Base-by-base conservation (phyloP, 2,888 invertebrate species). In the Eristalinus sepulchralis region DNA sequence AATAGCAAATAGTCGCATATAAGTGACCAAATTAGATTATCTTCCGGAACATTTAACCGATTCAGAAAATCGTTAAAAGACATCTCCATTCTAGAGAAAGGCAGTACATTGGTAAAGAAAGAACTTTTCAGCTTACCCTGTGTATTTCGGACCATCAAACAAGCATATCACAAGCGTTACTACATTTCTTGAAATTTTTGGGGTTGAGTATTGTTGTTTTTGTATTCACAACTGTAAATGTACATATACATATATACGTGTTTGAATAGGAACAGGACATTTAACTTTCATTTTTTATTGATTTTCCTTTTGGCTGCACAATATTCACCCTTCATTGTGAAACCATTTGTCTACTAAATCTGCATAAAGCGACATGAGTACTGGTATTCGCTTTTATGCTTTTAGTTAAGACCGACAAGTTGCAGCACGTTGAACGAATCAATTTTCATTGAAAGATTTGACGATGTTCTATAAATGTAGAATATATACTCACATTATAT, bases 1-100 rank as follows among this genome's bases (percentile, higher is more conserved):
- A 90, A 90, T 89, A 88, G 88, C 90, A 89, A 90, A 90, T 90
- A 89, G 90, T 90, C 91, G 91, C 91, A 92, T 91, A 91, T 91
- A 91, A 91, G 92, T 91, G 92, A 91, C 91, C 92, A 91, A 91
- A 91, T 91, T 92, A 91, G 92, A 91, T 92, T 92, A 91, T 91
- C 91, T 91, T 91, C 91, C 91, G 88, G 89, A 88, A 91, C 92
- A 92, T 91, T 91, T 89, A 91, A 90, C 91, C 89, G 89, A 90
- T 91, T 91, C 89, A 82, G 64, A 88, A 86, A 88, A 72, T 79
- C 88, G 88, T 89, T 88, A 88, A 89, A 85, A 87, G 88, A 86
- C 86, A 83, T 88, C 88, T 17, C 34, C 34, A 34, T 47, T 17
- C 31, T 33, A 8, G 24, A 20, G 22, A 53, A 62, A 62, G 57